Evolutionary conservation across 1,140 invertebrate species (phyloP), one percentile per base, ranked within the genome.

Genomic region (Aleiodes sp.): DNA sequence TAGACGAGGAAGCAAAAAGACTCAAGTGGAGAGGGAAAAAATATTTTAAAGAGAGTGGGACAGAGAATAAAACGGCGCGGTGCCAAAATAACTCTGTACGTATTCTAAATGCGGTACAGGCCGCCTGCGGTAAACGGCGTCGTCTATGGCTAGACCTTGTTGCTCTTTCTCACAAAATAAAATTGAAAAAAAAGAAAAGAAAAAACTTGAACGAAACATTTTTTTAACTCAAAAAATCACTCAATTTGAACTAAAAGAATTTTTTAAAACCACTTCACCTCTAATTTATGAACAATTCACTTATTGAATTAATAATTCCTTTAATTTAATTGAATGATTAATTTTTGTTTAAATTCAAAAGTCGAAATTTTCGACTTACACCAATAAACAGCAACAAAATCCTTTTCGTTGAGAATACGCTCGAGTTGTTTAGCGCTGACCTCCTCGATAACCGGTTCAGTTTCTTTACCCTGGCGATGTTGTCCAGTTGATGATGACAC

Each of bases 311-410:
- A n/a, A 10, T 33, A 8, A 10, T 33, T 33, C 12, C 12, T 0
- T 33, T 33, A 8, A 8, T 33, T 33, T 0, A 8, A 8, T 33
- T 33, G 9, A 33, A 33, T 33, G 9, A 4, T 33, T 33, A 33
- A 33, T 8, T 8, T 0, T 21, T 21, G 16, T 12, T 14, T 14
- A 29, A 14, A 52, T 12, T 28, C 14, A 8, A 37, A 10, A 26
- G 35, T 41, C 14, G 24, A 39, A 4, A 63, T 10, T 43, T 7
- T 62, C 14, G 70, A 94, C 95, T 96, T 94, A 97, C 95, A 96
- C 94, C 95, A 97, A 88, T 94, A 96, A 80, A 97, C 95, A 79
- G 95, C 95, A 80, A 96, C 94, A 89, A 94, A 96, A 87, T 96
- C 94, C 89, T 95, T 95, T 75, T 95, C 93, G 82, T 93, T 91